Conservation (phyloP, 2,888 invertebrate genomes). For the Andrena haemorrhoa region DNA sequence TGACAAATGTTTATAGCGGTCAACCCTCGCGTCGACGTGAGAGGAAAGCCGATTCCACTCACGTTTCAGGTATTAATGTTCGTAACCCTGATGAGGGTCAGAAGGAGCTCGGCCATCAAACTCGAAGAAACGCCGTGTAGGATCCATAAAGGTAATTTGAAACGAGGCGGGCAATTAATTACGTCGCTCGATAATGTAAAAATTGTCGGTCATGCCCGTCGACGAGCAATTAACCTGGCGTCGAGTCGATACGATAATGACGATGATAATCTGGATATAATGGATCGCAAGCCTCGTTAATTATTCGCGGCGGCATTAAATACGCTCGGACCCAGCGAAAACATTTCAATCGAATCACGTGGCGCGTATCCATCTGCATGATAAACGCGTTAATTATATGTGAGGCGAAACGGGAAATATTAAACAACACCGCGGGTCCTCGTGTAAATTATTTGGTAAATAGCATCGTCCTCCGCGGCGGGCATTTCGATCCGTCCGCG, state of each 20-base stretch:
- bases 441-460: constrained; percentile 32
- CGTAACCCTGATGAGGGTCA: no score
- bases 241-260: constrained; percentile 31
- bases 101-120: no score
- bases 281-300: constrained; percentile 28
- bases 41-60: neutral
- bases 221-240: neutral
- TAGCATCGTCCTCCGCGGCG: neutral
- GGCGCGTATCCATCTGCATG: constrained; percentile 33
- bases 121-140: no score
- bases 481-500: neutral
- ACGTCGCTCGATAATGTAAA: neutral
- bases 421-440: neutral
- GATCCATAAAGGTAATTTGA: no score
- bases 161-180: neutral
- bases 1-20: constrained; percentile 22
- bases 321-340: constrained; percentile 25
- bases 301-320: constrained; percentile 33
- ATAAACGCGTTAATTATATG: constrained; percentile 54
- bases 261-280: constrained; percentile 34
- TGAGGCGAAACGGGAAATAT: constrained; percentile 18
- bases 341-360: constrained; percentile 48
- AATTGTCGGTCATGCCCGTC: neutral
- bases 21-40: neutral
- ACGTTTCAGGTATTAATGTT: no score